Evolutionary conservation across 2,888 invertebrate species (phyloP).

Genomic region (Lymantria monacha): DNA sequence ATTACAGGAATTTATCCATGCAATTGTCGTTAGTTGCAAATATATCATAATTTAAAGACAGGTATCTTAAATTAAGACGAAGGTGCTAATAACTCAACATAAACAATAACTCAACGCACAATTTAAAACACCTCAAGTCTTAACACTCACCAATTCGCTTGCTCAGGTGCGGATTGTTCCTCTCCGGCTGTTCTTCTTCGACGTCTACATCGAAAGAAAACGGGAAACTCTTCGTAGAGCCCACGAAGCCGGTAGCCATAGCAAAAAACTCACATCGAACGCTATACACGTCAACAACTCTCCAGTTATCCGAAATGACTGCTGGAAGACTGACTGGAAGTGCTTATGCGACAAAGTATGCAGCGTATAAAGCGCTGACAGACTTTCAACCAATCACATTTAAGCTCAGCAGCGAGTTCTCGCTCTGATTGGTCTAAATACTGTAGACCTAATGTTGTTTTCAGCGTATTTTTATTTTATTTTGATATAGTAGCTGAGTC

Average conservation of each 20-base stretch:
- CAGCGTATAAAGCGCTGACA: slow-evolving; percentile 38
- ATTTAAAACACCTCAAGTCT: background rate
- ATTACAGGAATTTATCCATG: too few species aligned
- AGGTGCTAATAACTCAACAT: too few species aligned
- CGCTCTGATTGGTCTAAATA: slow-evolving; percentile 10
- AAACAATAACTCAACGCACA: background rate
- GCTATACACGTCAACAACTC: slow-evolving; percentile 31
- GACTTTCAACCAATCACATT: slow-evolving; percentile 18
- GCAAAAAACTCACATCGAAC: slow-evolving; percentile 26
- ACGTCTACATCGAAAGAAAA: slow-evolving; percentile 77
- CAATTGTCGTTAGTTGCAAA: too few species aligned
- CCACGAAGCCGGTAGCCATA: slow-evolving; percentile 74
- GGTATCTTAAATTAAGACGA: too few species aligned
- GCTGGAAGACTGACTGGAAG: slow-evolving; percentile 14
- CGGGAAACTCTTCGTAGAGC: slow-evolving; percentile 75
- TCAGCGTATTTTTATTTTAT: slow-evolving; percentile 17
- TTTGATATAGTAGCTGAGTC: slow-evolving; percentile 23
- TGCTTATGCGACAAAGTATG: slow-evolving; percentile 15
- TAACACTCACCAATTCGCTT: slow-evolving; percentile 67
- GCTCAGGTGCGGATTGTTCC: slow-evolving; percentile 58
- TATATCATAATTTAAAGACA: too few species aligned
- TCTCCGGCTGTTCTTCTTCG: slow-evolving; percentile 60
- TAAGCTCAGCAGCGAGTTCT: slow-evolving; percentile 2
- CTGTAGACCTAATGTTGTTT: slow-evolving; percentile 7
- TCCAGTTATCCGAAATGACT: slow-evolving; percentile 31